Evolutionary conservation across 2,888 invertebrate genomes (phyloP), one percentile per base, ranked within the genome.

Genomic region (Pelosia muscerda): DNA sequence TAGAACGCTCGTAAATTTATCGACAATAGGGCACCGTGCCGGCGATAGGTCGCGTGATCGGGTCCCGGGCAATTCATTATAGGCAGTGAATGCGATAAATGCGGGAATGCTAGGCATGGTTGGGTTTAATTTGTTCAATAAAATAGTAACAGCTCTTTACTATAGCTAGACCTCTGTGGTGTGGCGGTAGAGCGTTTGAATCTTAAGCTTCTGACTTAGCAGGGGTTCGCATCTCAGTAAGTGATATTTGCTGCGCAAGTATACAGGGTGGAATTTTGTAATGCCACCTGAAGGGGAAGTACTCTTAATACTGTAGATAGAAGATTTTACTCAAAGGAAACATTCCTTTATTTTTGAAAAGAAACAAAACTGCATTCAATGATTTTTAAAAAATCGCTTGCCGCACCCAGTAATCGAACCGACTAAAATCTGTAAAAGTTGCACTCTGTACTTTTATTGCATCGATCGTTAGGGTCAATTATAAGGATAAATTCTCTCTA

Each of bases 21-120:
- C 34, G 49, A 53, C 65, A 59, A 65, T 53, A 59, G 65, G 58
- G 71, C 63, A 63, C 25, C 61, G 49, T 63, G 63, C 23, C 49
- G 49, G 25, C 38, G 22, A 54, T 34, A 38, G 63, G 63, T 64
- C 63, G 55, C 23, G 38, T 38, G 56, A 31, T 64, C 63, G 63
- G 56, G 55, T 55, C 55, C 38, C 56, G 19, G 56, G 38, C 26
- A 4, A 26, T 56, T 6, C 23, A 42, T 56, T 63, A 63, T 63
- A 26, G 42, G 19, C 42, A 19, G 23, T 42, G 42, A 49, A 49
- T 49, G 26, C n/a, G 42, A 26, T 49, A 59, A 59, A 49, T 34
- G 34, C 58, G 23, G 22, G 58, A 59, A 59, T 26, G 42, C 25
- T 61, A n/a, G 42, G 28, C 25, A n/a, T 26, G 25, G 28, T 49